phyloP scores from a whole-genome alignment of 2,113 vertebrate genomes.

The Cyanoliseus patagonus region DNA sequence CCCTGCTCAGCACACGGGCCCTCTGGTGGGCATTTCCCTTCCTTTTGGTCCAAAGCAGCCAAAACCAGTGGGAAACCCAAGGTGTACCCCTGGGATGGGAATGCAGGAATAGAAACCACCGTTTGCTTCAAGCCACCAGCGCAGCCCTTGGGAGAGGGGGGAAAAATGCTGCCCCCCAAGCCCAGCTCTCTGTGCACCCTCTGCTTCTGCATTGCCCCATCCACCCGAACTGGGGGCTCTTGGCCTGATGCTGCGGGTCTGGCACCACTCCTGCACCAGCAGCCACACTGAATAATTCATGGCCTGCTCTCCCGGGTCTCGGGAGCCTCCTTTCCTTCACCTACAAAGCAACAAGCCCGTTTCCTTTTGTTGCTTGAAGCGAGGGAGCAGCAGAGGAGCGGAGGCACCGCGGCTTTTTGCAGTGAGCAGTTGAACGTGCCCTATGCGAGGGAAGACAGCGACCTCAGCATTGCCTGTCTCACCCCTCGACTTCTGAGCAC shows the following conservation, averaged over 20 bases:
- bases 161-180: neutral
- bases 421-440: neutral
- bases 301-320: neutral
- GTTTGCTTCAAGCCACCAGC: neutral
- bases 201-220: neutral
- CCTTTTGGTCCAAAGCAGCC: neutral
- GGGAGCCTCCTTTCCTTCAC: neutral
- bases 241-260: rapidly evolving
- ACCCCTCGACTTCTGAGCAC: neutral
- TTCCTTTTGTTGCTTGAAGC: neutral
- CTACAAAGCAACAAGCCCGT: neutral
- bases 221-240: rapidly evolving
- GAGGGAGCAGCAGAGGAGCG: neutral
- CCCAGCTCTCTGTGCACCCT: neutral
- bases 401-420: neutral
- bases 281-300: neutral
- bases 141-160: neutral
- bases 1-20: rapidly evolving
- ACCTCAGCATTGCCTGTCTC: neutral
- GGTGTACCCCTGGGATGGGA: neutral
- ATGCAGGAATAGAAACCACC: neutral
- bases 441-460: neutral
- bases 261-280: rapidly evolving
- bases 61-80: neutral
- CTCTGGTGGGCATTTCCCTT: neutral